These are phyloP conservation scores for Chironomus riparius DNA, from an alignment of 2,888 invertebrate genomes.

Conservation along the genomic window DNA sequence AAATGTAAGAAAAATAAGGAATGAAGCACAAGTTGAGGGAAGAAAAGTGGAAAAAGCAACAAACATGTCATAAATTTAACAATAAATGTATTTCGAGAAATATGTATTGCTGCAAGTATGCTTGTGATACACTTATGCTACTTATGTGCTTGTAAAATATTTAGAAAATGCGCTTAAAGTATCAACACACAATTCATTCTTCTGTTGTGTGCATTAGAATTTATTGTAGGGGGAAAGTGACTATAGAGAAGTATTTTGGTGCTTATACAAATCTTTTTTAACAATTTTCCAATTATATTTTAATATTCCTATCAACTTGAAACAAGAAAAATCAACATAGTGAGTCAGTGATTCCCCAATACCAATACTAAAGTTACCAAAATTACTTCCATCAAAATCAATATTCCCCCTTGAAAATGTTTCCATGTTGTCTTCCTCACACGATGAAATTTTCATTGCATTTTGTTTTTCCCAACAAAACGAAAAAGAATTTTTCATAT, in stretches of 20 bases:
- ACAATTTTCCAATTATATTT: no score
- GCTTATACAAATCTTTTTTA: no score
- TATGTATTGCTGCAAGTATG: background rate
- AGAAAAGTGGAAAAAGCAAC: background rate
- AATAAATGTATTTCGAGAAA: slow-evolving; percentile 8
- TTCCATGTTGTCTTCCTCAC: no score
- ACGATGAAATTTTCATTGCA: slow-evolving; percentile 8
- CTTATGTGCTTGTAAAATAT: slow-evolving; percentile 5
- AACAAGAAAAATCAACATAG: no score
- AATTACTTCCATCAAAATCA: no score
- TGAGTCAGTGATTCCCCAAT: no score
- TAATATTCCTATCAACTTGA: no score
- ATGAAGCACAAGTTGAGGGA: background rate
- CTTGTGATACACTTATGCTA: slow-evolving; percentile 10
- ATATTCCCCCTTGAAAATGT: no score
- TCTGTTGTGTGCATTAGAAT: background rate
- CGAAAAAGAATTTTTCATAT: background rate
- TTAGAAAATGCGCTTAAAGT: slow-evolving; percentile 13
- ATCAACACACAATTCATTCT: background rate
- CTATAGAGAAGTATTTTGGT: no score
- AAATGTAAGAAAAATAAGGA: background rate
- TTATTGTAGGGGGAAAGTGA: background rate
- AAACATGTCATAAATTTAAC: slow-evolving; percentile 14
- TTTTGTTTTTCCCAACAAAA: background rate
- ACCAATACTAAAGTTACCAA: no score